phyloP scores from a whole-genome alignment of 2,797 vertebrate genomes.

The Fistularia tabacaria region DNA sequence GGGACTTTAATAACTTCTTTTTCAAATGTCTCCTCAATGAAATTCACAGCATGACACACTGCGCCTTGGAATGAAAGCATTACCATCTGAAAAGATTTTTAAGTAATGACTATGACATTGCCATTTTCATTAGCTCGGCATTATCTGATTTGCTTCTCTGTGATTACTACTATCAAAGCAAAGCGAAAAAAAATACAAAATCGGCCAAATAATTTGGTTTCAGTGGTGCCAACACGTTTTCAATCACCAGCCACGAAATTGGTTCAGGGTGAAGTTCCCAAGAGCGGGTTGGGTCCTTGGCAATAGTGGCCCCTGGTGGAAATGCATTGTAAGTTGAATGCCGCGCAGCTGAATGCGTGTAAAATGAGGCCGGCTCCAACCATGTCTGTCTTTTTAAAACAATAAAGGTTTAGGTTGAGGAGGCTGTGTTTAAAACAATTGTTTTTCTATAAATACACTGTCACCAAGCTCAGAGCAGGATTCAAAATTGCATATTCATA shows the following conservation, averaged over 20 bases:
- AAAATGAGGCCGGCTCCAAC: background rate
- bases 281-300: slow-evolving; percentile 6
- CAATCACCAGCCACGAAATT: slow-evolving; percentile 47
- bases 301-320: slow-evolving; percentile 51
- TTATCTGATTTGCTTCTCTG: slow-evolving; percentile 42
- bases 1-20: slow-evolving; percentile 22
- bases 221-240: slow-evolving; percentile 58
- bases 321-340: too few species aligned
- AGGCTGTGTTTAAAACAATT: too few species aligned
- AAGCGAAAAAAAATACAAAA: slow-evolving; percentile 36
- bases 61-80: slow-evolving; percentile 45
- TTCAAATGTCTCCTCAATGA: slow-evolving; percentile 16
- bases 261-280: slow-evolving; percentile 23
- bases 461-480: too few species aligned
- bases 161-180: slow-evolving; percentile 50
- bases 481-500: too few species aligned
- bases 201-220: slow-evolving; percentile 46
- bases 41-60: slow-evolving; percentile 15
- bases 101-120: slow-evolving; percentile 44
- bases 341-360: background rate
- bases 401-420: too few species aligned
- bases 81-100: slow-evolving; percentile 49
- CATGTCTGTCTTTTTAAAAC: too few species aligned
- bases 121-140: slow-evolving; percentile 54
- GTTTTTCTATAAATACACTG: too few species aligned